Conservation (phyloP, 1,140 invertebrate genomes). For the Campoletis sonorensis region DNA sequence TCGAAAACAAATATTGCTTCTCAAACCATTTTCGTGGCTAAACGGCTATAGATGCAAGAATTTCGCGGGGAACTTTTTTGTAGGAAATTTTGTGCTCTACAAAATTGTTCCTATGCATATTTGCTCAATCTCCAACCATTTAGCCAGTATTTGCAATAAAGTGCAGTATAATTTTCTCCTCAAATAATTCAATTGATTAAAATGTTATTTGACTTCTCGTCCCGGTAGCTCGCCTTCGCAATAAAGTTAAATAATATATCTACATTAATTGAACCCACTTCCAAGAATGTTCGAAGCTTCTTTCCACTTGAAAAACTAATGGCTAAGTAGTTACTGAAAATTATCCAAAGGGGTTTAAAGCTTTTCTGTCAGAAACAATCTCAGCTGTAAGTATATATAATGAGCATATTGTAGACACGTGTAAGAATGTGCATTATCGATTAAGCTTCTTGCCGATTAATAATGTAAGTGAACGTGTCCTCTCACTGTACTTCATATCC, state of each 20-base stretch:
- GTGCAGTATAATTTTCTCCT: too few relatives aligned
- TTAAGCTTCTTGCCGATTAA: neutral
- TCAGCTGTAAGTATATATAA: neutral
- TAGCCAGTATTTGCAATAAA: too few relatives aligned
- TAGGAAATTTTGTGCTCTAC: too few relatives aligned
- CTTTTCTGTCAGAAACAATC: too few relatives aligned
- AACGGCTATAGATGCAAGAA: too few relatives aligned
- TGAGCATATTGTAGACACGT: neutral
- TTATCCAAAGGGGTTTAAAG: neutral
- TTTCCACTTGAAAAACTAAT: neutral
- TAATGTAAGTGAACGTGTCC: neutral
- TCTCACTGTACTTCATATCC: neutral
- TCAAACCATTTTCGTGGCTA: too few relatives aligned
- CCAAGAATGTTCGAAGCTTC: neutral
- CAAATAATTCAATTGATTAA: too few relatives aligned
- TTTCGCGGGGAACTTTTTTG: too few relatives aligned
- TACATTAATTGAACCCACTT: neutral
- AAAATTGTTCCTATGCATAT: too few relatives aligned
- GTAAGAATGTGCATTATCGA: neutral
- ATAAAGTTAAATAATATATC: neutral
- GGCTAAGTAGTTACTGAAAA: neutral
- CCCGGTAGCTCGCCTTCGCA: neutral
- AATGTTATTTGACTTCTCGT: too few relatives aligned
- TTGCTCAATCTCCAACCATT: too few relatives aligned
- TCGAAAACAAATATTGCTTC: too few relatives aligned